These are phyloP conservation scores for Pandion haliaetus DNA, from an alignment of 2,113 vertebrate species.

Conservation along the genomic window DNA sequence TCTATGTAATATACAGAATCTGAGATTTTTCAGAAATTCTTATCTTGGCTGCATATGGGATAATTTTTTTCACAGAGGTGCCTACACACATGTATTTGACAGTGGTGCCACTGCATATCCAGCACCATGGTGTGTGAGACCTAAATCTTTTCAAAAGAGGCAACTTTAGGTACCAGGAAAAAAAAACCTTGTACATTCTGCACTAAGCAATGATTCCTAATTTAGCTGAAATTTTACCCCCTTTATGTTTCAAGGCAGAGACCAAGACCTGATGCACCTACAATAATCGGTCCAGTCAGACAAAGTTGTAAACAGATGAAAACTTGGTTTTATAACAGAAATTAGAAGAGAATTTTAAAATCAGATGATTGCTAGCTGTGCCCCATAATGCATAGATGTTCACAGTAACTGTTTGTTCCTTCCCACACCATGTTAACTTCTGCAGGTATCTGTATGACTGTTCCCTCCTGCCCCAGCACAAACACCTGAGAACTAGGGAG, in stretches of 20 bases:
- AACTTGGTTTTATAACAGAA: neutral
- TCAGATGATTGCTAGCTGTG: neutral
- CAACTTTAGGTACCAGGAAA: neutral
- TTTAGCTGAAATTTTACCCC: neutral
- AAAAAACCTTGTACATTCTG: neutral
- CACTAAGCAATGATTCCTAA: neutral
- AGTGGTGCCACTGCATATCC: neutral
- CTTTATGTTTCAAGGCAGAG: neutral
- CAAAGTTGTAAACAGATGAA: neutral
- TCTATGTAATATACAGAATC: neutral
- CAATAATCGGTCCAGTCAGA: neutral
- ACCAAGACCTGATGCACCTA: neutral
- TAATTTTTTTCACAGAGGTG: neutral
- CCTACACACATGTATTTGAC: neutral
- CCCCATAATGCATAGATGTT: neutral
- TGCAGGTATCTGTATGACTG: neutral
- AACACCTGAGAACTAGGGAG: neutral
- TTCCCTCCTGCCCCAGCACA: neutral
- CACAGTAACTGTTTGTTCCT: neutral
- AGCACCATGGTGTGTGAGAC: neutral
- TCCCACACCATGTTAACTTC: neutral
- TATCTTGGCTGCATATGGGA: neutral
- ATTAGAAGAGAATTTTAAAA: neutral
- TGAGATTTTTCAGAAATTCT: neutral
- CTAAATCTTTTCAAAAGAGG: neutral